phyloP scores from a whole-genome alignment of 2,797 vertebrate genomes.

The Darevskia mixta region DNA sequence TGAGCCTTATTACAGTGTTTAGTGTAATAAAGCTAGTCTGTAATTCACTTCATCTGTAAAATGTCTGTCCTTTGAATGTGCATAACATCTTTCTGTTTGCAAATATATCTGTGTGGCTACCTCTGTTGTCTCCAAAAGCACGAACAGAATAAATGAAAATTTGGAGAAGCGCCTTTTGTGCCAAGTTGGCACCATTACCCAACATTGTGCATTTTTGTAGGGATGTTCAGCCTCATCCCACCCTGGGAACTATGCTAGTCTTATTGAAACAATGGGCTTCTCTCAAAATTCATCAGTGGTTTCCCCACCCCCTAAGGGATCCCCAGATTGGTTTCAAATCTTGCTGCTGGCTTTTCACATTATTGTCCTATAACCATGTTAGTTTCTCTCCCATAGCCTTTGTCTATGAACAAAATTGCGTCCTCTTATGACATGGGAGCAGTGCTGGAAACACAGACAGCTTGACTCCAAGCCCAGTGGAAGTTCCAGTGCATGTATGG shows the following conservation, averaged over 20 bases:
- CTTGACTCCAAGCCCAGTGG: neutral
- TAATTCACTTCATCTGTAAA: neutral
- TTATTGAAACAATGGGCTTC: neutral
- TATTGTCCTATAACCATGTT: neutral
- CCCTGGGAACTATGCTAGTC: neutral
- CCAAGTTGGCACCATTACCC: neutral
- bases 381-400: neutral
- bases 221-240: neutral
- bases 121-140: neutral
- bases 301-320: neutral
- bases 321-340: neutral
- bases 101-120: neutral
- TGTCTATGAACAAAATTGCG: neutral
- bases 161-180: neutral
- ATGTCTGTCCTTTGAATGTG: rapidly evolving
- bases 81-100: neutral
- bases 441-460: neutral
- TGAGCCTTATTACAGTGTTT: conserved; percentile 13
- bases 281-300: neutral
- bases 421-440: neutral
- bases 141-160: neutral
- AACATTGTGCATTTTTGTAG: neutral
- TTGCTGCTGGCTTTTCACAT: neutral
- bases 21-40: conserved; percentile 17
- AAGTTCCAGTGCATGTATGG: neutral